These are phyloP conservation scores for Carabus problematicus DNA, from an alignment of 2,888 invertebrate species.

Conservation along the genomic window DNA sequence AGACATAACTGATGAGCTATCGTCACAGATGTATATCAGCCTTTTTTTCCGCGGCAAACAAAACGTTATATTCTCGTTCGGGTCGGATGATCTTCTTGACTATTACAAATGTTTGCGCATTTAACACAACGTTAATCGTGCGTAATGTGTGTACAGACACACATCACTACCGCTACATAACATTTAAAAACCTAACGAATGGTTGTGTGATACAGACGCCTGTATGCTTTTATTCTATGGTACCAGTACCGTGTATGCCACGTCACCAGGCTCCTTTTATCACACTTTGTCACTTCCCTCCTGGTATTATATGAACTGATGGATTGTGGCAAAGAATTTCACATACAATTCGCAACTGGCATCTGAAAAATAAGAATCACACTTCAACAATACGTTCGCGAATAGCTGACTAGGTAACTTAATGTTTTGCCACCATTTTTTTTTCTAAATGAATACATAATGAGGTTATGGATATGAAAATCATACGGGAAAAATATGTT, in stretches of 20 bases:
- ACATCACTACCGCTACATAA: background rate
- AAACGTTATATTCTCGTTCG: too few relatives aligned
- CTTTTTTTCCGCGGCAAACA: too few relatives aligned
- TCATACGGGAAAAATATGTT: too few relatives aligned
- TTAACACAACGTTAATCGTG: background rate
- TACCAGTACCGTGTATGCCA: conserved; percentile 6
- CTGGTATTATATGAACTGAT: conserved; percentile 36
- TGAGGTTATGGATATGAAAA: too few relatives aligned
- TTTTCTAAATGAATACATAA: too few relatives aligned
- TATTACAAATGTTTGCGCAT: background rate
- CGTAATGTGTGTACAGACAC: background rate
- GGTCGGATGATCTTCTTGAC: too few relatives aligned
- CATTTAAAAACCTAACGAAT: conserved; percentile 5
- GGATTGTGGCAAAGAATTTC: conserved; percentile 13
- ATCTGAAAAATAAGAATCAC: background rate
- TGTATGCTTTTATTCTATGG: conserved; percentile 3
- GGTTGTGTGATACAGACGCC: background rate
- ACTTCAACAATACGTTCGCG: too few relatives aligned
- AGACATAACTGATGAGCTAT: too few relatives aligned
- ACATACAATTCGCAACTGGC: background rate
- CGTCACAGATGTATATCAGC: too few relatives aligned
- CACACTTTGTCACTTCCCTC: conserved; percentile 39
- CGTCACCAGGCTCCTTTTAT: background rate
- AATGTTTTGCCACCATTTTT: too few relatives aligned
- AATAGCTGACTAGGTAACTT: too few relatives aligned